A percentile compares a stretch with the other conserved stretches of the same genome.
These are phyloP conservation scores for Cyclophora punctaria DNA, from an alignment of 2,888 invertebrate species.

Conservation along the genomic window DNA sequence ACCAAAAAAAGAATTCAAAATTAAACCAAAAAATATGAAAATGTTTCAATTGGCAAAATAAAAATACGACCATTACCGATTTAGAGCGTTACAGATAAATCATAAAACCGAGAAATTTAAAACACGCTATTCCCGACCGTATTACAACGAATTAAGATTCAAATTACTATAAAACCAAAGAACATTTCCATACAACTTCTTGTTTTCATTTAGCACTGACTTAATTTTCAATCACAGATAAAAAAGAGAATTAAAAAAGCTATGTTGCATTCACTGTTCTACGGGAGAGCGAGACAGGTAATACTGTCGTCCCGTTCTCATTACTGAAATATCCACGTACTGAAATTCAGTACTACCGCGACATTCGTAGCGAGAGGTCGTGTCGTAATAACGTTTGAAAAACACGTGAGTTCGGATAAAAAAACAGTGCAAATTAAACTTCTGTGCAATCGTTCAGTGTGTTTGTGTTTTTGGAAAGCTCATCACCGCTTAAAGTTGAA, in stretches of 20 bases:
- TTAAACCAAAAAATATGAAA: too few relatives aligned
- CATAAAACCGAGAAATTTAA: too few relatives aligned
- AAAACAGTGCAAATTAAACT: too few relatives aligned
- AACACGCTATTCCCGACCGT: too few relatives aligned
- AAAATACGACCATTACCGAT: too few relatives aligned
- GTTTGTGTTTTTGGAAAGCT: too few relatives aligned
- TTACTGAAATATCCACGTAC: constrained; percentile 15
- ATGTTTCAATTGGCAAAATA: too few relatives aligned
- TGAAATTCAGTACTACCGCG: constrained; percentile 14
- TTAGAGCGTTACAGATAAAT: too few relatives aligned
- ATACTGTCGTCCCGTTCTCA: constrained; percentile 4
- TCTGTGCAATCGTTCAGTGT: too few relatives aligned
- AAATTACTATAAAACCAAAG: background rate
- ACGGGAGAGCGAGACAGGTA: constrained; percentile 7
- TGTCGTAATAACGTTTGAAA: background rate
- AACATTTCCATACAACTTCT: background rate
- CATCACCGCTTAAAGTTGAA: too few relatives aligned
- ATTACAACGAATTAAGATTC: too few relatives aligned
- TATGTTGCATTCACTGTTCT: constrained; percentile 11
- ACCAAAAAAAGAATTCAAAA: too few relatives aligned
- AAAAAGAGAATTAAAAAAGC: constrained; percentile 5
- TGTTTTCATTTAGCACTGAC: constrained; percentile 5
- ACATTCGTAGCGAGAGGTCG: constrained; percentile 5
- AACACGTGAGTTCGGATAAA: constrained; percentile 11
- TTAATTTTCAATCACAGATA: constrained; percentile 14